A percentile compares a stretch with the other conserved stretches of the same genome.
Conservation (phyloP, 2,888 invertebrate genomes). For the Caenorhabditis wallacei region DNA sequence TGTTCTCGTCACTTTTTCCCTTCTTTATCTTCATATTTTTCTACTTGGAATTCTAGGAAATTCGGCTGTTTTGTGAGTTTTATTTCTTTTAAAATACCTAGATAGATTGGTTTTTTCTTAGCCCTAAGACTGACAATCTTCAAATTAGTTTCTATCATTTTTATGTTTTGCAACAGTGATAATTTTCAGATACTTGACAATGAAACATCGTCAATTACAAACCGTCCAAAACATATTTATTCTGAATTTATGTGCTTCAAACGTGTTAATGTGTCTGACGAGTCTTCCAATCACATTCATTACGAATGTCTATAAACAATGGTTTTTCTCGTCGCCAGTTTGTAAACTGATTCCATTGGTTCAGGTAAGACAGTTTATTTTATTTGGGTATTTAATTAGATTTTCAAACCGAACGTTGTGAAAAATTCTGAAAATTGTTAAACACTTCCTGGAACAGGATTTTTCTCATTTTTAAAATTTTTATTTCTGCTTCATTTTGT, state of each 20-base stretch:
- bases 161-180: neutral
- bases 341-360: conserved; percentile 95
- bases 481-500: no score
- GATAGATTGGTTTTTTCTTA: no score
- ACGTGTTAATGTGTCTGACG: conserved; percentile 93
- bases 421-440: no score
- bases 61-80: conserved; percentile 72
- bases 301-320: conserved; percentile 92
- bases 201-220: conserved; percentile 74
- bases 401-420: no score
- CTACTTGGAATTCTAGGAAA: conserved; percentile 75
- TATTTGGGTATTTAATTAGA: no score
- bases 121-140: no score
- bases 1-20: conserved; percentile 74
- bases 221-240: conserved; percentile 90
- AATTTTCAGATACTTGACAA: conserved; percentile 67
- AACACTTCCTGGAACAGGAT: no score
- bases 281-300: conserved; percentile 97
- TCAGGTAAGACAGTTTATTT: conserved; percentile 86
- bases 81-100: neutral
- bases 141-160: no score
- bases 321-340: conserved; percentile 93
- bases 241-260: conserved; percentile 94
- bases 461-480: no score
- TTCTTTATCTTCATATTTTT: conserved; percentile 78